Base-by-base conservation (phyloP, 2,888 invertebrate species). In the Eupithecia subfuscata region DNA sequence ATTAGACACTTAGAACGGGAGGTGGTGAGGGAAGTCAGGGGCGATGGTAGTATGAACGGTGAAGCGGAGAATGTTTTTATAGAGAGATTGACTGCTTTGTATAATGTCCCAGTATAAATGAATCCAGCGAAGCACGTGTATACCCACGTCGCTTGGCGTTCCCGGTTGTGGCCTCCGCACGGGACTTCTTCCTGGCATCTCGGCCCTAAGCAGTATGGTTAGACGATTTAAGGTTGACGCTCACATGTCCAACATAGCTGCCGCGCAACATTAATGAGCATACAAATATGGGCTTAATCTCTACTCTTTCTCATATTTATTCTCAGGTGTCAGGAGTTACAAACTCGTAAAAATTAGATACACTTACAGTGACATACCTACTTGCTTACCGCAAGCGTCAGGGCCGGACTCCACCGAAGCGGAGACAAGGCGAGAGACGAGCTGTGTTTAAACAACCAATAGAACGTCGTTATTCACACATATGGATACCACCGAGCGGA, bases 31-130 rank as follows among this genome's bases (percentile, higher is more conserved):
- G 89, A 92, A 0, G 84, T 84, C 0, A 82, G 89, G 37, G 81
- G 74, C 3, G 90, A 90, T 22, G 52, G n/a, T 3, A 67, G 68
- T 30, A 75, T 91, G 1, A 85, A 87, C 0, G 88, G 89, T 0
- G 94, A 93, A 22, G 80, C 88, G 0, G 94, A 93, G 70, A 91
- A 86, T 37, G 90, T 85, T 0, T 92, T 94, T 77, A 82, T 94
- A 1, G 94, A 94, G 69, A 82, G 89, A 68, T 80, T 94, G 45
- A 91, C 92, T 0, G 92, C 92, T 0, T 82, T 93, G 34, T 95
- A 93, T 73, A 92, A 92, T 80, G 91, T 94, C 83, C 86, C 93
- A 9, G 88, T 91, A 89, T 90, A 84, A 88, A 79, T 40, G 22
- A 52, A n/a, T 8, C 16, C n/a, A 48, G 22, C 25, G 5, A 25